These are phyloP conservation scores for Sinocyclocheilus anophthalmus DNA, from an alignment of 2,113 vertebrate genomes.

Conservation along the genomic window DNA sequence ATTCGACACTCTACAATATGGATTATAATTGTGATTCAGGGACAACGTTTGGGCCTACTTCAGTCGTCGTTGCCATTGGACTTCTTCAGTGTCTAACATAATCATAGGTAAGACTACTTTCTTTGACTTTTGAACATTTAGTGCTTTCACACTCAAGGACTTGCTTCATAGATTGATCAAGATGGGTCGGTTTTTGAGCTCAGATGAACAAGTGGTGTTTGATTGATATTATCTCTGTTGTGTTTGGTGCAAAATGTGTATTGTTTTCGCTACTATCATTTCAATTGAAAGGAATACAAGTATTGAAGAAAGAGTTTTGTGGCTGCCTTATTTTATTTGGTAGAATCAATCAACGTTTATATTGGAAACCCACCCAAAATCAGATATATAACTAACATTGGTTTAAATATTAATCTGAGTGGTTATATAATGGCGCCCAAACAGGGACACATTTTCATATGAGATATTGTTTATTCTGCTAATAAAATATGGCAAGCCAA, in stretches of 20 bases:
- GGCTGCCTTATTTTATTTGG: too few species aligned
- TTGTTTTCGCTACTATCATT: neutral
- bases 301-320: neutral
- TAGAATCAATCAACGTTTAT: too few species aligned
- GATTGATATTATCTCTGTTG: too few species aligned
- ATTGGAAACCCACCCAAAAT: too few species aligned
- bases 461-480: too few species aligned
- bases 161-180: neutral
- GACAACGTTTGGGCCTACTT: neutral
- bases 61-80: neutral
- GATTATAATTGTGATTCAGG: neutral
- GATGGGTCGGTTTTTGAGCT: neutral
- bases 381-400: too few species aligned
- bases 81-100: neutral
- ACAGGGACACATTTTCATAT: too few species aligned
- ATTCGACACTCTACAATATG: neutral
- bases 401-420: too few species aligned
- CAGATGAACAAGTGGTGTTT: neutral
- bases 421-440: too few species aligned
- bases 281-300: neutral
- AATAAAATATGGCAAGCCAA: too few species aligned
- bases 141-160: neutral
- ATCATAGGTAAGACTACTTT: neutral
- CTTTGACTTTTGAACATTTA: neutral
- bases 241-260: neutral